Evolutionary conservation across 2,113 vertebrate species (phyloP), one percentile per base, ranked within the genome.

Genomic region (Tricholaema leucomelas): DNA sequence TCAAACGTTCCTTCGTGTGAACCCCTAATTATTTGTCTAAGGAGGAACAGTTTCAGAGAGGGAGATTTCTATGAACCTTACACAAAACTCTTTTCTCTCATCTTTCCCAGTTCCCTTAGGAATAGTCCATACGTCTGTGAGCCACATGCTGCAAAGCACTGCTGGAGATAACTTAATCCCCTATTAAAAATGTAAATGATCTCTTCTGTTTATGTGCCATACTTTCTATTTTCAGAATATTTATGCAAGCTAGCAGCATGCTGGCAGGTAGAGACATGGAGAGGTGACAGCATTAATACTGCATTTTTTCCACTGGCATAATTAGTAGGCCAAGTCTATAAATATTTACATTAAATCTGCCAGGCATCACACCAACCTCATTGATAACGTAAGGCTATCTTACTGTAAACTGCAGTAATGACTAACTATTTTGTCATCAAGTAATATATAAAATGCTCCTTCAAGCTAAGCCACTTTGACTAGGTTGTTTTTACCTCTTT

Each of bases 331-430:
- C 95, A 95, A 95, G 79, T 93, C 92, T 95, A 96, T 96, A 96
- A 95, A 95, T 95, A 95, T 96, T 96, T 96, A 95, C 93, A 95
- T 89, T 92, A 92, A 95, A 96, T 85, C 90, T 95, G 94, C 87
- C 88, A 94, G 86, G 87, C 90, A 91, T 91, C 79, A 71, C 78
- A 94, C 79, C 81, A 93, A 77, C 84, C 87, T 89, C 89, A 91
- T 56, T 81, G 92, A 92, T 95, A 94, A 94, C 93, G 90, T 95
- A 85, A 80, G 78, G 73, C 71, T 93, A 73, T 85, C 94, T 95
- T 87, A 87, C 89, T 84, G 77, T 93, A 94, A 95, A 60, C 63
- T 91, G 86, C 87, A 95, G 86, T 95, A 92, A 88, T 65, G 73
- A 81, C 85, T 85, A 91, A 80, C 91, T 97, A 93, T 96, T 97